Percentiles rank a stretch among this genome's conserved stretches.
Evolutionary conservation across 2,113 vertebrate species (phyloP).

Genomic region (Ctenodactylus gundi): DNA sequence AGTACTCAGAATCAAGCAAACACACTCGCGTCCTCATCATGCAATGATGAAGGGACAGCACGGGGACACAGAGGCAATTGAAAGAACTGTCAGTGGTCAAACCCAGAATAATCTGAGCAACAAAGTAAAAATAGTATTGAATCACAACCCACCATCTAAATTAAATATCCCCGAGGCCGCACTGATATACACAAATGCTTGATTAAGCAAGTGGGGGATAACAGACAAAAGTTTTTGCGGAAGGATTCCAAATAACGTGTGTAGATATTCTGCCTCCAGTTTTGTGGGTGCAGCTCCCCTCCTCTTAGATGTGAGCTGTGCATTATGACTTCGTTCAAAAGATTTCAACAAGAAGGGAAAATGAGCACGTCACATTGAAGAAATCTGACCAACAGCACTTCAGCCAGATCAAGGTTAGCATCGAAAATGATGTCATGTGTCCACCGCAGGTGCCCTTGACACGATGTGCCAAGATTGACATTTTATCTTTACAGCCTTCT

Average conservation of each 20-base stretch:
- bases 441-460: neutral
- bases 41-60: neutral
- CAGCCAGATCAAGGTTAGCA: neutral
- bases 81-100: neutral
- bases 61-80: neutral
- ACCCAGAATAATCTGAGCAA: neutral
- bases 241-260: neutral
- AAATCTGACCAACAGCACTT: neutral
- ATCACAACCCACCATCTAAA: no score
- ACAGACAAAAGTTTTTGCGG: neutral
- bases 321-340: neutral
- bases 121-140: neutral
- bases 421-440: neutral
- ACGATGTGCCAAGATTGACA: neutral
- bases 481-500: neutral
- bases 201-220: neutral
- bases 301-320: neutral
- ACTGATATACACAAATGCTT: neutral
- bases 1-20: neutral
- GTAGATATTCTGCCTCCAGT: neutral
- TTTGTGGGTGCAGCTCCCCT: neutral
- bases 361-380: neutral
- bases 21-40: neutral
- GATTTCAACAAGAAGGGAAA: neutral
- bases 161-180: neutral